Evolutionary conservation across 2,113 vertebrate genomes (phyloP).

Genomic region (Meleagris gallopavo): DNA sequence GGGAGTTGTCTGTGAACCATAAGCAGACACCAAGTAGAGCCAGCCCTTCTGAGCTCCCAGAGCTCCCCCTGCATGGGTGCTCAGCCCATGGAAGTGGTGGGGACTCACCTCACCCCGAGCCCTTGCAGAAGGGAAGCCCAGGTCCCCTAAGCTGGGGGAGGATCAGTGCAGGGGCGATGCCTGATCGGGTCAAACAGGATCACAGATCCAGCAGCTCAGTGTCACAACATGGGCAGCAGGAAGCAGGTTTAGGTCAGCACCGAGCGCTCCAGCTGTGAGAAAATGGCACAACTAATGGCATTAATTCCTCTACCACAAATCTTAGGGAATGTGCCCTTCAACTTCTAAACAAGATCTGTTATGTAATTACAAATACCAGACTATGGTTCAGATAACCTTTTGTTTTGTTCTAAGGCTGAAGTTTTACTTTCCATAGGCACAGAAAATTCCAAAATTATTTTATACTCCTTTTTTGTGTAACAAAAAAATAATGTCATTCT

Average conservation of each 20-base stretch:
- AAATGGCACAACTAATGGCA: background rate
- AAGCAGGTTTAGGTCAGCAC: no score
- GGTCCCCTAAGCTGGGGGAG: background rate
- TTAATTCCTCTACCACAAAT: background rate
- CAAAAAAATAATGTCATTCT: background rate
- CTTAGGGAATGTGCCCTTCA: background rate
- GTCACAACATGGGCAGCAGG: background rate
- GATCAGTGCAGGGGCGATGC: no score
- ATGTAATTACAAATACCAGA: background rate
- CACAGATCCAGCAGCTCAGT: background rate
- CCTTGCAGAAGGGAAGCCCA: background rate
- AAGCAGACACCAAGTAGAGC: background rate
- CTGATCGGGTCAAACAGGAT: no score
- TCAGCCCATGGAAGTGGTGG: background rate
- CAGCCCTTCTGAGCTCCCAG: background rate
- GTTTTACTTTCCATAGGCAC: background rate
- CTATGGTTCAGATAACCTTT: background rate
- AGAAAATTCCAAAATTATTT: background rate
- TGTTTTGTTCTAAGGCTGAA: background rate
- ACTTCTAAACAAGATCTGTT: background rate
- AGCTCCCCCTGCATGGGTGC: background rate
- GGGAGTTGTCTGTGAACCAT: background rate
- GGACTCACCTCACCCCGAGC: background rate
- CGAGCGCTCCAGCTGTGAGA: rapidly evolving
- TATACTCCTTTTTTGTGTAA: background rate